These are phyloP conservation scores for Athene cunicularia DNA, from an alignment of 2,113 vertebrate species.

Conservation along the genomic window DNA sequence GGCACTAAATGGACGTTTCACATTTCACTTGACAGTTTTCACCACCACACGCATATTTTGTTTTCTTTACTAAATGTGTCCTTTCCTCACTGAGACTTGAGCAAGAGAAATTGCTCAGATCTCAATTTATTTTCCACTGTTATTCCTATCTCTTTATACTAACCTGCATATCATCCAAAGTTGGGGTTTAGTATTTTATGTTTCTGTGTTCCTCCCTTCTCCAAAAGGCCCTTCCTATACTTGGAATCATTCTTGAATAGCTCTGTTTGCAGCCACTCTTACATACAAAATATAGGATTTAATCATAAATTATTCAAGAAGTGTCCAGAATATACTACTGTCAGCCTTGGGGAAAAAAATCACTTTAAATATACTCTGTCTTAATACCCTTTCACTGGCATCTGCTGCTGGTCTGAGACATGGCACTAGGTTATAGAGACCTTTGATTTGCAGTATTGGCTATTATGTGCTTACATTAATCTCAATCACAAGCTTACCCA, in stretches of 20 bases:
- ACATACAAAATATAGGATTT: neutral
- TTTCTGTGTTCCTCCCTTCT: neutral
- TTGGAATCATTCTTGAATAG: neutral
- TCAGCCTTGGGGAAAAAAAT: neutral
- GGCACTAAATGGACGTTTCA: neutral
- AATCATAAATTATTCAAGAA: conserved; percentile 30
- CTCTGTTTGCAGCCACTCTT: neutral
- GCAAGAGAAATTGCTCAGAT: neutral
- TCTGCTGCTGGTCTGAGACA: conserved; percentile 4
- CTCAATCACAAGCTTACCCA: neutral
- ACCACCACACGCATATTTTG: neutral
- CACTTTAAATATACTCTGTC: neutral
- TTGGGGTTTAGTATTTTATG: neutral
- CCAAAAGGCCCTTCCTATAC: neutral
- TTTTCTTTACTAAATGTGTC: neutral
- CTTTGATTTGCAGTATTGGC: neutral
- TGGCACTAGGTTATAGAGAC: neutral
- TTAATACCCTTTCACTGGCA: neutral
- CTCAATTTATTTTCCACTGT: neutral
- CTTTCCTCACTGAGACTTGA: neutral
- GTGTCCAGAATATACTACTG: conserved; percentile 2
- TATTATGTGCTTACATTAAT: neutral
- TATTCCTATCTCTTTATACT: neutral
- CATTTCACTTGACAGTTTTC: neutral
- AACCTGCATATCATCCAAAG: neutral